These are phyloP conservation scores for Dermatemys mawii DNA, from an alignment of 2,113 vertebrate genomes.

Conservation along the genomic window DNA sequence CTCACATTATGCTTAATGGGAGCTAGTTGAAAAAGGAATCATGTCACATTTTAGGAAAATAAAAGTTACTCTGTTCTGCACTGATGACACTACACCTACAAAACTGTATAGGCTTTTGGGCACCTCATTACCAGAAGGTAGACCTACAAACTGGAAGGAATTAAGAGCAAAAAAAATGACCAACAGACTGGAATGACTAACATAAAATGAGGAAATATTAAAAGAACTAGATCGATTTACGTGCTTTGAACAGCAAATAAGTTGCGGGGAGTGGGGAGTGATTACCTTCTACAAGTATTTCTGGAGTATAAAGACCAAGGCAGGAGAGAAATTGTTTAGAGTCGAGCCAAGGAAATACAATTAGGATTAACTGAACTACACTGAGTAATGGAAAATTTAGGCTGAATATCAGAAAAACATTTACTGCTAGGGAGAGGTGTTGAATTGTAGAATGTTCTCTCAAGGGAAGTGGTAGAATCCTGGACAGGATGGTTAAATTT, in stretches of 20 bases:
- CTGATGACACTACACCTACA: not conserved
- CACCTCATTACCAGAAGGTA: not conserved
- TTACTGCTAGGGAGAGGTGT: not conserved
- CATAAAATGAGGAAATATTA: not conserved
- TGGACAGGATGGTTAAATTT: not conserved
- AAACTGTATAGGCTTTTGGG: not conserved
- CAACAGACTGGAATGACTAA: not conserved
- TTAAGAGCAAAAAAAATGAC: not conserved
- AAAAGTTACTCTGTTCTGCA: not conserved
- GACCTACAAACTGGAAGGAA: not conserved
- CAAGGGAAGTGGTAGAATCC: fast-evolving
- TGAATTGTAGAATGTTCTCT: not conserved
- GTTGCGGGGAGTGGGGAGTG: not conserved
- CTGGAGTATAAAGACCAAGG: not conserved
- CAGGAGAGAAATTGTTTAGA: not conserved
- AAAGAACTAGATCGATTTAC: not conserved
- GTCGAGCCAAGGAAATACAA: not conserved
- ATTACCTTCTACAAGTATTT: not conserved
- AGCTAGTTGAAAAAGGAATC: not conserved
- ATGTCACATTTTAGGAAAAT: not conserved
- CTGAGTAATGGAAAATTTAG: not conserved
- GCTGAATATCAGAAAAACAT: not conserved
- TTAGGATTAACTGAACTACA: not conserved
- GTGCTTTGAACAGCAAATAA: not conserved
- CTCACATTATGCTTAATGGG: not conserved